A percentile compares a stretch with the other conserved stretches of the same genome.
phyloP scores from a whole-genome alignment of 2,113 vertebrate genomes.

The Pedionomus torquatus region DNA sequence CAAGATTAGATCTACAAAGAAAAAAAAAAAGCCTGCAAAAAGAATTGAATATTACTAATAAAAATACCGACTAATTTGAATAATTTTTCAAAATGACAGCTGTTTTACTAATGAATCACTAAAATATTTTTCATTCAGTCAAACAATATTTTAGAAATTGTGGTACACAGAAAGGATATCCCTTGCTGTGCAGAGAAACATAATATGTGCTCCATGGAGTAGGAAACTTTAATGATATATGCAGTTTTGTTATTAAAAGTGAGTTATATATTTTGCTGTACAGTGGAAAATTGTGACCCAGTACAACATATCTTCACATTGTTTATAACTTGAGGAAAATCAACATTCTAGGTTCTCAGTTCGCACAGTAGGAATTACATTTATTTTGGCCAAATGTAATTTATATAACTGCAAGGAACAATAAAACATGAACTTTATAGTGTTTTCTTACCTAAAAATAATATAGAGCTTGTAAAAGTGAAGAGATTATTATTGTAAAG shows the following conservation, averaged over 20 bases:
- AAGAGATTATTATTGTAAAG: constrained; percentile 83
- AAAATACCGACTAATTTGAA: constrained; percentile 68
- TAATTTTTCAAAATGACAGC: constrained; percentile 71
- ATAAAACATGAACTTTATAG: constrained; percentile 86
- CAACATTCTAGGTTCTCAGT: constrained; percentile 83
- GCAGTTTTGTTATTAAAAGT: constrained; percentile 82
- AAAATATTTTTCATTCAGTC: constrained; percentile 77
- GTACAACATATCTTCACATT: constrained; percentile 83
- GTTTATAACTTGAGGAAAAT: constrained; percentile 87
- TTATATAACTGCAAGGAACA: constrained; percentile 86
- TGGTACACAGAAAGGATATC: constrained; percentile 77
- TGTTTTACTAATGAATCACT: constrained; percentile 74
- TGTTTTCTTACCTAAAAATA: constrained; percentile 88
- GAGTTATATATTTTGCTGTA: constrained; percentile 84
- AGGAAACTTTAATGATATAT: constrained; percentile 84
- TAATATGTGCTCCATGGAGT: constrained; percentile 72
- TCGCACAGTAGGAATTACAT: constrained; percentile 86
- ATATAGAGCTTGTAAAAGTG: constrained; percentile 85
- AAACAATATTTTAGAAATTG: constrained; percentile 80
- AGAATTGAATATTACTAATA: constrained; percentile 37
- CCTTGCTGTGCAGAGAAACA: constrained; percentile 80
- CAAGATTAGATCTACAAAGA: neutral
- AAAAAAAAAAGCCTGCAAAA: neutral
- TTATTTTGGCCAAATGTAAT: constrained; percentile 87
- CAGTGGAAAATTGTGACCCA: constrained; percentile 84